Conservation (phyloP, 2,797 vertebrate genomes). For the Oreonectes daqikongensis region DNA sequence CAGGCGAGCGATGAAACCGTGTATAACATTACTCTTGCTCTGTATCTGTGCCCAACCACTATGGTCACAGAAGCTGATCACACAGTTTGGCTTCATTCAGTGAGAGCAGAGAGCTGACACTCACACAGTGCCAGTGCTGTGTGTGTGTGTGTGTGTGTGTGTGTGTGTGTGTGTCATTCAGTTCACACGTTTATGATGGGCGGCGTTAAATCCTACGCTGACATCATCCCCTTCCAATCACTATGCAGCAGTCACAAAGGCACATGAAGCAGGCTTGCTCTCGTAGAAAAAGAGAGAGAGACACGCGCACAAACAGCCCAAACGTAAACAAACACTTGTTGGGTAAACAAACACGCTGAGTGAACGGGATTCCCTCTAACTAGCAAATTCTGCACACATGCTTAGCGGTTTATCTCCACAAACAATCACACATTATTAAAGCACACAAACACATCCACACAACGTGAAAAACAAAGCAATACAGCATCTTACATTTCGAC, state of each 20-base stretch:
- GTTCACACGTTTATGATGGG: conserved; percentile 6
- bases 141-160: background rate
- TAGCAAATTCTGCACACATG: background rate
- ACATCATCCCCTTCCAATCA: conserved; percentile 19
- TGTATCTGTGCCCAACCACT: background rate
- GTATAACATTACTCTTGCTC: background rate
- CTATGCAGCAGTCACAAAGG: background rate
- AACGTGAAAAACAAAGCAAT: background rate
- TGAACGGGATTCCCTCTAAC: background rate
- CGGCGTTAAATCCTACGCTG: background rate
- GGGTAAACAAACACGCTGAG: background rate
- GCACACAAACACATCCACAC: background rate
- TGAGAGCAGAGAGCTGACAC: background rate
- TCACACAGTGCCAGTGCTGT: background rate
- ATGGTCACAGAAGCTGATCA: background rate
- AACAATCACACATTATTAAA: background rate
- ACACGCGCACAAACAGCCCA: conserved; percentile 26
- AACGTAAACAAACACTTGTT: conserved; percentile 14
- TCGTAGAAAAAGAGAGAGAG: conserved; percentile 30
- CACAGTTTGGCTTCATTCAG: background rate
- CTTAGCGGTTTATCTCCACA: background rate
- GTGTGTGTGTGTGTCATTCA: conserved; percentile 3
- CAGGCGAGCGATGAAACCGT: no score
- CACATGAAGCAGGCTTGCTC: background rate
- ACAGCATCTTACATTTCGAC: background rate